These are phyloP conservation scores for Catagonus wagneri DNA, from an alignment of 2,113 vertebrate genomes.

Conservation along the genomic window DNA sequence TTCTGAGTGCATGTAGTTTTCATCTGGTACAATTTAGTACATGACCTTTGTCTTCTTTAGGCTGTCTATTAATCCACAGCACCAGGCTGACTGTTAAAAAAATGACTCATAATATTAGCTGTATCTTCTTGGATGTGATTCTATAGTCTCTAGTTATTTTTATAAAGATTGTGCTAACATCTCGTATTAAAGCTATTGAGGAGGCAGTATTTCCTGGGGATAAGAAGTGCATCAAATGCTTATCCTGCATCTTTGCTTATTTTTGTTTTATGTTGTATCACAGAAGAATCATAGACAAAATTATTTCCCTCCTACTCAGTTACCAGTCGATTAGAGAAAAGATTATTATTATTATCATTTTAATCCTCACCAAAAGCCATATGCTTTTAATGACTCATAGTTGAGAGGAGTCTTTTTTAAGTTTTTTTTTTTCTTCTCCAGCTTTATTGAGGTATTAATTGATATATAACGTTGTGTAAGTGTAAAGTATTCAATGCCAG, in stretches of 20 bases:
- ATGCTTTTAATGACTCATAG: neutral
- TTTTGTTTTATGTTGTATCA: neutral
- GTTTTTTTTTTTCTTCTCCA: neutral
- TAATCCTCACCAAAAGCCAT: neutral
- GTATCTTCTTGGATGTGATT: neutral
- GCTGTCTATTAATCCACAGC: neutral
- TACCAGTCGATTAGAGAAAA: neutral
- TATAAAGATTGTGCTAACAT: neutral
- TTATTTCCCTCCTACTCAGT: neutral
- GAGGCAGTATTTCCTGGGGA: neutral
- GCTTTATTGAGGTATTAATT: neutral
- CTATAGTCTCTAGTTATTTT: neutral
- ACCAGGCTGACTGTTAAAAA: neutral
- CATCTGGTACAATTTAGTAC: constrained; percentile 56
- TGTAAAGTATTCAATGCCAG: neutral
- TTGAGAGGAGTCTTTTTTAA: neutral
- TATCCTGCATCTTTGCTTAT: neutral
- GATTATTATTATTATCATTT: neutral
- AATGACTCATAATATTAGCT: neutral
- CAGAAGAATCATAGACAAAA: neutral
- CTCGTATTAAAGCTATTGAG: neutral
- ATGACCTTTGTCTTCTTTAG: constrained; percentile 47
- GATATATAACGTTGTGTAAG: neutral
- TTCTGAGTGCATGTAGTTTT: constrained; percentile 64
- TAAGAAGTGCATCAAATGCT: neutral